phyloP scores from a whole-genome alignment of 1,140 invertebrate species.

The Melipona quadrifasciata region DNA sequence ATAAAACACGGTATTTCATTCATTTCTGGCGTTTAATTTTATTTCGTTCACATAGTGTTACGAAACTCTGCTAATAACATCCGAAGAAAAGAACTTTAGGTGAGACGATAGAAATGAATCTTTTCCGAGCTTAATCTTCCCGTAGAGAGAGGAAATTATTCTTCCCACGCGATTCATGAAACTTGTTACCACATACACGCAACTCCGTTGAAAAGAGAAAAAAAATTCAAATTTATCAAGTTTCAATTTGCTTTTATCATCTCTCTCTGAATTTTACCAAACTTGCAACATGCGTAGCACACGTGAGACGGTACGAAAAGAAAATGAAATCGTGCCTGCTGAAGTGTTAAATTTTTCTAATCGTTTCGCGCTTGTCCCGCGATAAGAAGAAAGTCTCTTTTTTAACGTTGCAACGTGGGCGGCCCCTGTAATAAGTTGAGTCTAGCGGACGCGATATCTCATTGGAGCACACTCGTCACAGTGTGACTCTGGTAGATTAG shows the following conservation, averaged over 20 bases:
- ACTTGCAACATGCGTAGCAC: too few species aligned
- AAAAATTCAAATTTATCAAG: too few species aligned
- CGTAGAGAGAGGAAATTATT: too few species aligned
- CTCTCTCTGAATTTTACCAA: too few species aligned
- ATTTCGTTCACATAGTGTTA: neutral
- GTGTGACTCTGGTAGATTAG: slow-evolving; percentile 54
- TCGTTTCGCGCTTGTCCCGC: neutral
- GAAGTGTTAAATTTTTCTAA: neutral
- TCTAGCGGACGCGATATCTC: slow-evolving; percentile 30
- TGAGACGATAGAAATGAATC: neutral
- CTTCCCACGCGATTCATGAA: too few species aligned
- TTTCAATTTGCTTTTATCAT: too few species aligned
- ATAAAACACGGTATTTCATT: slow-evolving; percentile 10
- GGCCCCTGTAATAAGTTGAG: slow-evolving; percentile 30
- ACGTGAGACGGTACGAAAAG: neutral
- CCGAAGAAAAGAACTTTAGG: too few species aligned
- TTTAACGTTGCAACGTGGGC: slow-evolving; percentile 1
- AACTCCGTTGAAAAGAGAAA: too few species aligned
- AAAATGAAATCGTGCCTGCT: neutral
- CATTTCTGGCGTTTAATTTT: neutral
- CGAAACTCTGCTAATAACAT: neutral
- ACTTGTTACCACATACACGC: too few species aligned
- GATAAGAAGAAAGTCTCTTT: slow-evolving; percentile 1
- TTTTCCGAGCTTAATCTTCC: too few species aligned
- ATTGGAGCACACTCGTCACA: neutral